phyloP scores from a whole-genome alignment of 1,140 invertebrate genomes.

The Lucilia sericata region DNA sequence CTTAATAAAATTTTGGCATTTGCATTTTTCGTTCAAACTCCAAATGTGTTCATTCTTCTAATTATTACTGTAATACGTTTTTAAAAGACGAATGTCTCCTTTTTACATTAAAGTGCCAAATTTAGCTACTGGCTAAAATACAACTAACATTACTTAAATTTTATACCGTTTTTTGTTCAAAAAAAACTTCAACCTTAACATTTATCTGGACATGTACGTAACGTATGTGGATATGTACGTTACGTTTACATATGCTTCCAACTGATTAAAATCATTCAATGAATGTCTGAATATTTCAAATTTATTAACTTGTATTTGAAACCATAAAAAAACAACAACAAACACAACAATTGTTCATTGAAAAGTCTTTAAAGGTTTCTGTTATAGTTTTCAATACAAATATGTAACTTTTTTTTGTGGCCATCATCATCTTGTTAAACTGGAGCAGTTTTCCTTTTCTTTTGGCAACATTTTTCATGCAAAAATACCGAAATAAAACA shows the following conservation, averaged over 20 bases:
- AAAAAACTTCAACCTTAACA: slow-evolving; percentile 31
- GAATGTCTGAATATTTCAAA: neutral
- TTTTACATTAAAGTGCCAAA: neutral
- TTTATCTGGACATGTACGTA: slow-evolving; percentile 34
- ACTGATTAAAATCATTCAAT: neutral
- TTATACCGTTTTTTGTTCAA: neutral
- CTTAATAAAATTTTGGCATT: neutral
- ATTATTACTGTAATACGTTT: neutral
- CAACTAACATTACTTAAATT: neutral
- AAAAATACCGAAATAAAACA: neutral
- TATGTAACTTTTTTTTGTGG: neutral
- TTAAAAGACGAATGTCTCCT: no score
- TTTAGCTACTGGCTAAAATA: slow-evolving; percentile 6
- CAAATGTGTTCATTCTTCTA: slow-evolving; percentile 1
- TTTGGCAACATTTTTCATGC: slow-evolving; percentile 6
- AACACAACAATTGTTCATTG: neutral
- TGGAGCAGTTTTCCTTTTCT: slow-evolving; percentile 8
- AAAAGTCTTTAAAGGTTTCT: slow-evolving; percentile 32
- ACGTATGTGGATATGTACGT: neutral
- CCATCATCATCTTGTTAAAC: slow-evolving; percentile 1
- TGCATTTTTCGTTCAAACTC: neutral
- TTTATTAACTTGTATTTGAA: slow-evolving; percentile 25
- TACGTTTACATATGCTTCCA: no score
- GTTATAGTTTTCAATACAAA: slow-evolving; percentile 16
- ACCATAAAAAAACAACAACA: slow-evolving; percentile 1